Evolutionary conservation across 2,888 invertebrate species (phyloP), one percentile per base, ranked within the genome.

Genomic region (Cheilosia variabilis): DNA sequence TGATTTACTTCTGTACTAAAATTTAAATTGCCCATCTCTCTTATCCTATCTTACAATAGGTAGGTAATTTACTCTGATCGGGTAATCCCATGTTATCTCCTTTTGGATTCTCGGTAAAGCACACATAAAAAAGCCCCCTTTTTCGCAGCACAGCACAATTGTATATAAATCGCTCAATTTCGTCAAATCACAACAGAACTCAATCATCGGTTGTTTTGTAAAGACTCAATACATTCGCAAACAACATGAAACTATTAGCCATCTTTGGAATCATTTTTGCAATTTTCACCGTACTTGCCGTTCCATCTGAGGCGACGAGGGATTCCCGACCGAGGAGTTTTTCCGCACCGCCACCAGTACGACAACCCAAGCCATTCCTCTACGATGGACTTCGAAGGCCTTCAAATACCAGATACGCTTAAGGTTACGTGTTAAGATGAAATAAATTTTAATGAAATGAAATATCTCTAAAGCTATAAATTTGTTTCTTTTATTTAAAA

Each of bases 401-500:
- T 17, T 47, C 80, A 22, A 86, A 65, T 13, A 86, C 84, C 2
- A 71, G 80, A 86, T 41, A 58, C 13, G 80, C 84, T 50, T 84
- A 75, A 24, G 1, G 9, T 43, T 43, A 50, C 4, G 2, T 13
- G 27, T 31, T 15, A 47, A 47, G 27, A 10, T 31, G 2, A 27
- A 53, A 43, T 43, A 41, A 55, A 52, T 37, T n/a, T 41, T n/a
- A n/a, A n/a, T n/a, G n/a, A n/a, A n/a, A 55, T 43, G 7, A 60
- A 60, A 60, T 6, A 24, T 13, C 10, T 6, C 13, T 34, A 22
- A 50, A 22, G 19, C 15, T 50, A 15, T 9, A 0, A 24, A 15
- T 53, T 24, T 53, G 19, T 6, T 6, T n/a, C 15, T 4, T 52
- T 55, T 34, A 17, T 55, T 17, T 6, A 55, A 7, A 17, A 55